Conservation (phyloP, 2,113 vertebrate species). For the Sialia sialis region DNA sequence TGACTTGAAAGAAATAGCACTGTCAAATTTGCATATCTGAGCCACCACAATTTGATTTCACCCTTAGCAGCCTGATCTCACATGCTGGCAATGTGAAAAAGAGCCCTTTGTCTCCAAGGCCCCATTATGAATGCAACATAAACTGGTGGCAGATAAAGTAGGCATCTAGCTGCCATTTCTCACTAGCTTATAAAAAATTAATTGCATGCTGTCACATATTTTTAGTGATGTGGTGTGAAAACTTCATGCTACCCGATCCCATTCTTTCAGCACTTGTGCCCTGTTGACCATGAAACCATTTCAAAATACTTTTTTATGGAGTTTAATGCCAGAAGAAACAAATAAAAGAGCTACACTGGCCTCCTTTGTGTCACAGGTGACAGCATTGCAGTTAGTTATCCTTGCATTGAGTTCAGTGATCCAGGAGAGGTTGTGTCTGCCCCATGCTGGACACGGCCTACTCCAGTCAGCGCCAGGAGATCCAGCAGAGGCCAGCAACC, state of each 20-base stretch:
- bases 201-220: neutral
- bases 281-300: neutral
- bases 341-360: neutral
- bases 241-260: neutral
- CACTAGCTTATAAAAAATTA: neutral
- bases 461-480: neutral
- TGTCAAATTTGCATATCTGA: neutral
- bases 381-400: neutral
- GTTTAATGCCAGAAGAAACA: neutral
- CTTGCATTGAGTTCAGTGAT: neutral
- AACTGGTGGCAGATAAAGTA: neutral
- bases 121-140: neutral
- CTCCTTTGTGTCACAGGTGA: neutral
- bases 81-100: neutral
- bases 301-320: neutral
- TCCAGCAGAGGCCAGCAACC: neutral
- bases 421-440: neutral
- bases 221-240: neutral
- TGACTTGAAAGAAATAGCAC: neutral
- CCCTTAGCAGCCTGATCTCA: neutral
- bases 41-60: neutral
- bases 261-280: neutral
- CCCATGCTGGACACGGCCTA: accelerated
- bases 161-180: neutral
- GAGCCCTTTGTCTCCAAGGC: neutral